A percentile compares a stretch with the other conserved stretches of the same genome.
Evolutionary conservation across 1,140 invertebrate genomes (phyloP).

Genomic region (Triops cancriformis): DNA sequence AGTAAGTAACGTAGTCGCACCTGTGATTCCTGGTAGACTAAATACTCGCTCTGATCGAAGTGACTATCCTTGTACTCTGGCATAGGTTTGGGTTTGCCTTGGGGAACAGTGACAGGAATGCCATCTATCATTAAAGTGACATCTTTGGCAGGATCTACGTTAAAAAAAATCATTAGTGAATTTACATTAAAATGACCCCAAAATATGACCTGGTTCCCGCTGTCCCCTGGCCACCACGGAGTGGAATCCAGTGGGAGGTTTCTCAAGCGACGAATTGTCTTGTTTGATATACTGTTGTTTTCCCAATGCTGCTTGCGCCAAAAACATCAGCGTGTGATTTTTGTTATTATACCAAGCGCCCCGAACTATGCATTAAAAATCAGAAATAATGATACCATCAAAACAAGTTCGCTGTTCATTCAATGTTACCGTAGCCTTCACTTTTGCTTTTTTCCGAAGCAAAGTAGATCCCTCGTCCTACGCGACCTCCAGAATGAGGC

Average conservation of each 20-base stretch:
- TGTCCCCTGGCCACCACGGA: constrained; percentile 41
- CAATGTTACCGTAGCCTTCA: constrained; percentile 31
- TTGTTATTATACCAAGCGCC: constrained; percentile 17
- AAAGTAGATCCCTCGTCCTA: constrained; percentile 45
- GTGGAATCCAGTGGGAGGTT: constrained; percentile 40
- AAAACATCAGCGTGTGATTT: constrained; percentile 41
- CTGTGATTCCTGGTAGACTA: background rate
- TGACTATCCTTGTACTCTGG: background rate
- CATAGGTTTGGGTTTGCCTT: background rate
- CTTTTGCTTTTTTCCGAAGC: constrained; percentile 43
- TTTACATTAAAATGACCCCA: background rate
- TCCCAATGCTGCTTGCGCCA: constrained; percentile 43
- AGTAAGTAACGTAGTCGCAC: background rate
- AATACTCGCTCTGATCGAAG: background rate
- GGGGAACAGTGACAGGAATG: background rate
- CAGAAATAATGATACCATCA: background rate
- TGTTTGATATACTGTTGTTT: constrained; percentile 39
- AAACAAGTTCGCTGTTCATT: constrained; percentile 15
- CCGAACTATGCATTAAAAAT: constrained; percentile 22
- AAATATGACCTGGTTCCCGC: constrained; percentile 39
- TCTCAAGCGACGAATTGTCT: constrained; percentile 36
- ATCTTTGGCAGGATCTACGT: background rate
- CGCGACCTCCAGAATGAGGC: constrained; percentile 45
- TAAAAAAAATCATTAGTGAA: background rate
- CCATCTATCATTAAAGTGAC: background rate